phyloP scores from a whole-genome alignment of 2,797 vertebrate genomes.

The Clamator glandarius region DNA sequence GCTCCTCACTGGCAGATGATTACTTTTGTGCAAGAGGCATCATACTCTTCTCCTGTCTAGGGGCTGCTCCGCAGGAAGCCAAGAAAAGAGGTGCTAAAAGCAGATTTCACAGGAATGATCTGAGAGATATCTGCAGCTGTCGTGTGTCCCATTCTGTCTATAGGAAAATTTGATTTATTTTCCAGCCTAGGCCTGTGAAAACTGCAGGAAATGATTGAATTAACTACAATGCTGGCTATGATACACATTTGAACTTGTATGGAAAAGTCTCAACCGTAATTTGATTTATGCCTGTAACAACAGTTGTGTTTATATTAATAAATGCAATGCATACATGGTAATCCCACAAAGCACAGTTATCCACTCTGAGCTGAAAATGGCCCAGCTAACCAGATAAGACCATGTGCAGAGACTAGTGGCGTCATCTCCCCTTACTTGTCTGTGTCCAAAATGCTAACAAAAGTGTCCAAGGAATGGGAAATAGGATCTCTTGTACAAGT shows the following conservation, averaged over 20 bases:
- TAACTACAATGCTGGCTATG: background rate
- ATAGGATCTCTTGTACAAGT: background rate
- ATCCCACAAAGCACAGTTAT: background rate
- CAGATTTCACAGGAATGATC: background rate
- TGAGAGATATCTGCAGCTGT: background rate
- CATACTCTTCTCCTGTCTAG: background rate
- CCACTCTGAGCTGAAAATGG: background rate
- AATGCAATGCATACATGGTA: background rate
- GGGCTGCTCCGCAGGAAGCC: background rate
- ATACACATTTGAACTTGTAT: background rate
- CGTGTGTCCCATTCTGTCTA: rapidly evolving
- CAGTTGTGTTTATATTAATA: background rate
- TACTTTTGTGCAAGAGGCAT: background rate
- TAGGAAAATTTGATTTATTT: background rate
- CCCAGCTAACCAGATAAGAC: background rate
- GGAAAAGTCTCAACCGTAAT: background rate
- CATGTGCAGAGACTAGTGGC: background rate
- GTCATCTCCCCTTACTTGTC: background rate
- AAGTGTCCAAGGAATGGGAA: background rate
- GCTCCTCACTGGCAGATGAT: background rate
- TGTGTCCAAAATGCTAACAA: background rate
- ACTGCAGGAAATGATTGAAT: background rate
- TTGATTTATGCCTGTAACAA: background rate
- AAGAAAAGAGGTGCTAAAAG: background rate
- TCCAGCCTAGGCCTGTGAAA: background rate